Evolutionary conservation across 1,140 invertebrate species (phyloP), one percentile per base, ranked within the genome.

Genomic region (Lordiphosa collinella): DNA sequence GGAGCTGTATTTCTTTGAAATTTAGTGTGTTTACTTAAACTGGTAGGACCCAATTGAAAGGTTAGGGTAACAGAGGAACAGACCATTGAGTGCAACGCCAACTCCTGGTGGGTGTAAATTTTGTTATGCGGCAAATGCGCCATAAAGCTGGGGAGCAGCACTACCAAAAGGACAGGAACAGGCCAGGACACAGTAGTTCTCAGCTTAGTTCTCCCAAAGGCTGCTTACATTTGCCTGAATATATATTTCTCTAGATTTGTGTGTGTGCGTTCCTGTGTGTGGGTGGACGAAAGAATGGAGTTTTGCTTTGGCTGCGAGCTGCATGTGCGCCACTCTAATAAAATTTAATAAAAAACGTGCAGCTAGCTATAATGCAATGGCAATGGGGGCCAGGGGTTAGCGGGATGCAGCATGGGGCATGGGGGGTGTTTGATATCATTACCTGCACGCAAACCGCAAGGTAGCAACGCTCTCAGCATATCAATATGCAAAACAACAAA

Each of bases 331-430:
- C 66, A 71, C 76, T 76, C 76, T 82, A 80, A 80, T 80, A 80
- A 80, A 80, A 80, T 80, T 80, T 82, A 80, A 80, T 80, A 80
- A 80, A 80, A 80, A 80, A 80, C 76, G 76, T 80, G 76, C 79
- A 82, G 55, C 76, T 36, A 61, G 57, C 58, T 67, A 82, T 80
- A 82, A 82, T 82, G 76, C 71, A 71, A 67, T 56, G 66, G 63
- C 71, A 80, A 80, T 62, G 76, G 52, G n/a, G 38, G 0, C 11
- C 29, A 9, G 9, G 4, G 2, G 0, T 11, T n/a, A 32, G 35
- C 41, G 22, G 29, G 4, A 14, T 10, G 10, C 32, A 31, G n/a
- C n/a, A n/a, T n/a, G n/a, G n/a, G n/a, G n/a, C n/a, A n/a, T n/a
- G n/a, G 29, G 46, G 55, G 46, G 34, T 47, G 36, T 8, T 18